These are phyloP conservation scores for Rhogogaster chlorosoma DNA, from an alignment of 2,888 invertebrate species.

Conservation along the genomic window DNA sequence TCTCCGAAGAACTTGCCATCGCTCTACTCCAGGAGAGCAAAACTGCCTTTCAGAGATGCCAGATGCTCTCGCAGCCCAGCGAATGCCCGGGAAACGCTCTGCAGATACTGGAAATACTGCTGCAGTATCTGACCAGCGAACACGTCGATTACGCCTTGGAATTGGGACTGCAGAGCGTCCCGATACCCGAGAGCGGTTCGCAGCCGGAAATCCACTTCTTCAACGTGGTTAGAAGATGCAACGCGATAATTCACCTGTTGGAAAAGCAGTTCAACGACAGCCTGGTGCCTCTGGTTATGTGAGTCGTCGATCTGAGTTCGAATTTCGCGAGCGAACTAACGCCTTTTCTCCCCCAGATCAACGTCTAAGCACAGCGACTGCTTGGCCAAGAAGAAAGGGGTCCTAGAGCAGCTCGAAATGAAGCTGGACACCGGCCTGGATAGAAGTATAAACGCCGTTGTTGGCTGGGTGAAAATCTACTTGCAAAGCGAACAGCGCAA, in stretches of 20 bases:
- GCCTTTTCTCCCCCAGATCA: slow-evolving; percentile 81
- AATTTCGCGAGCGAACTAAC: background rate
- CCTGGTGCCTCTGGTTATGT: slow-evolving; percentile 93
- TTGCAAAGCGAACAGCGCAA: slow-evolving; percentile 97
- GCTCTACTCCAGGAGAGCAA: slow-evolving; percentile 94
- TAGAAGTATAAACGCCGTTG: slow-evolving; percentile 91
- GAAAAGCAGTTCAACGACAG: slow-evolving; percentile 96
- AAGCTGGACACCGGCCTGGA: slow-evolving; percentile 95
- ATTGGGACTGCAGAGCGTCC: slow-evolving; percentile 92
- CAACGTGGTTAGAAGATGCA: slow-evolving; percentile 94
- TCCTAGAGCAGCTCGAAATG: slow-evolving; percentile 93
- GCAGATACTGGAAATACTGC: slow-evolving; percentile 90
- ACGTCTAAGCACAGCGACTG: slow-evolving; percentile 94
- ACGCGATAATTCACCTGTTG: slow-evolving; percentile 94
- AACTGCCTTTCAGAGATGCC: slow-evolving; percentile 93
- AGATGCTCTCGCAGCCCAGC: slow-evolving; percentile 88
- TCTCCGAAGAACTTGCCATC: slow-evolving; percentile 96
- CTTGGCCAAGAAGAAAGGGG: slow-evolving; percentile 90
- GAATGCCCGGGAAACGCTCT: slow-evolving; percentile 89
- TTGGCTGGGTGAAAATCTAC: slow-evolving; percentile 94
- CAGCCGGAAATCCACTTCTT: slow-evolving; percentile 95
- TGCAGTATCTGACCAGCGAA: slow-evolving; percentile 92
- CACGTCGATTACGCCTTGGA: slow-evolving; percentile 99
- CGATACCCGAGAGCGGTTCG: slow-evolving; percentile 92
- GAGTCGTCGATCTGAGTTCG: slow-evolving; percentile 72